phyloP scores from a whole-genome alignment of 2,888 invertebrate species.

The Flexamia atlantica region DNA sequence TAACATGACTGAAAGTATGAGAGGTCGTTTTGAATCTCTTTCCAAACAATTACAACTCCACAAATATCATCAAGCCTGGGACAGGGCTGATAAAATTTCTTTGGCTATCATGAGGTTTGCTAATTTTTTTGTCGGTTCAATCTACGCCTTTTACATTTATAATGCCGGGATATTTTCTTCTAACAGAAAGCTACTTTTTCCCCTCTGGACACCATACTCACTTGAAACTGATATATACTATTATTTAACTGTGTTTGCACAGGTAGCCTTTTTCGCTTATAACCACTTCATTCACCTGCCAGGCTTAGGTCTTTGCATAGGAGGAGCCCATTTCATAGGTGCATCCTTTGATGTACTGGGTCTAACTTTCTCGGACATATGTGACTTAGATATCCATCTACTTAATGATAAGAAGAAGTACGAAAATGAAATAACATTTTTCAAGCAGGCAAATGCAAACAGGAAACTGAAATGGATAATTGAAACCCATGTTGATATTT shows the following conservation, averaged over 20 bases:
- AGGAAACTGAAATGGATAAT: conserved; percentile 13
- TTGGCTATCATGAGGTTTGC: conserved; percentile 14
- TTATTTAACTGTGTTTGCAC: background rate
- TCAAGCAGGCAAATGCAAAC: background rate
- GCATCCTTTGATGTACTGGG: conserved; percentile 37
- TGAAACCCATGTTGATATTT: conserved; percentile 2
- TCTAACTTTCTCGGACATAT: background rate
- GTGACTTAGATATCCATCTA: background rate
- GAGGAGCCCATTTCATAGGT: conserved; percentile 44
- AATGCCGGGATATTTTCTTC: conserved; percentile 30
- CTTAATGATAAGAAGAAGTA: background rate
- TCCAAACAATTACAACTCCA: background rate
- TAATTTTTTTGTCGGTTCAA: background rate
- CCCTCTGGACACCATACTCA: conserved; percentile 19
- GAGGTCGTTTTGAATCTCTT: background rate
- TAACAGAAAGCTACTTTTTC: conserved; percentile 27
- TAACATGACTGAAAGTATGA: background rate
- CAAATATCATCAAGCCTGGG: background rate
- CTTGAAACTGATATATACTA: background rate
- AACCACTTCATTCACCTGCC: conserved; percentile 27
- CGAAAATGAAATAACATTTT: background rate
- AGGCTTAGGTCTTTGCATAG: conserved; percentile 31
- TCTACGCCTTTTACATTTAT: conserved; percentile 17
- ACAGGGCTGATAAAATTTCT: conserved; percentile 6
- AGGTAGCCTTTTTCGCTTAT: conserved; percentile 1